Evolutionary conservation across 2,888 invertebrate genomes (phyloP).

Genomic region (Ditylenchus weischeri): DNA sequence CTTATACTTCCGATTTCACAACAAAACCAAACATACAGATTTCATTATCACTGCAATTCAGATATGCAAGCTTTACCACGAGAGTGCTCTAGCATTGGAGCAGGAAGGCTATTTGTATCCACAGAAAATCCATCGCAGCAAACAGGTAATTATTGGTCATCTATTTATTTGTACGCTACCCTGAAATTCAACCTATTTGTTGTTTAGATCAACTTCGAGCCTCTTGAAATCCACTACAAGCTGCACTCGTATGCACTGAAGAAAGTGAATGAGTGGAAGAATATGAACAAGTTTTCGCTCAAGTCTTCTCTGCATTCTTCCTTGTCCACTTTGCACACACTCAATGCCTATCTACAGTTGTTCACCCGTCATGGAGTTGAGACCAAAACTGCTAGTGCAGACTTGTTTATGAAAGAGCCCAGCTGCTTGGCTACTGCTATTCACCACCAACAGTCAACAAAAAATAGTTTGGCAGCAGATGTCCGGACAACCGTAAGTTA

Average conservation of each 20-base stretch:
- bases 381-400: neutral
- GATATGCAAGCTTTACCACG: constrained; percentile 15
- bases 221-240: constrained; percentile 23
- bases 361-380: constrained; percentile 13
- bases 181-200: too few relatives aligned
- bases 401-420: neutral
- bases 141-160: constrained; percentile 13
- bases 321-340: neutral
- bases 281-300: neutral
- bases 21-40: neutral
- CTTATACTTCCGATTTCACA: neutral
- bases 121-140: constrained; percentile 17
- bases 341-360: constrained; percentile 11
- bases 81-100: constrained; percentile 17
- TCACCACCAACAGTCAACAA: neutral
- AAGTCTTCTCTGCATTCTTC: constrained; percentile 7
- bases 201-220: constrained; percentile 19
- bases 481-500: neutral
- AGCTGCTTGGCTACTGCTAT: neutral
- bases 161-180: too few relatives aligned
- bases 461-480: neutral
- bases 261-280: neutral
- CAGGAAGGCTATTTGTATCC: constrained; percentile 16
- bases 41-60: too few relatives aligned
- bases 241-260: constrained; percentile 20